These are phyloP conservation scores for Pentalonia nigronervosa DNA, from an alignment of 1,140 invertebrate genomes.

Conservation along the genomic window DNA sequence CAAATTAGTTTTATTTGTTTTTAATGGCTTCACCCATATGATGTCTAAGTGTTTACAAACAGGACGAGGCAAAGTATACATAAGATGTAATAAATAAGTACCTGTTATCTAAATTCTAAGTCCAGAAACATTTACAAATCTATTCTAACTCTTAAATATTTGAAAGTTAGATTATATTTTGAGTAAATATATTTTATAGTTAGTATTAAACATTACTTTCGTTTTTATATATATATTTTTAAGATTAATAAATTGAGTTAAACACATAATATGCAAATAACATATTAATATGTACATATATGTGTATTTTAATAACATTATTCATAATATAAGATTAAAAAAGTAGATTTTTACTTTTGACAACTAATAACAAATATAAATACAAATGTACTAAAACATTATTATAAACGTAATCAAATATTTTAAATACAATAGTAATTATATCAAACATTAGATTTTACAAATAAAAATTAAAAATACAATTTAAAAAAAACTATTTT, in stretches of 20 bases:
- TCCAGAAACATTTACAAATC: background rate
- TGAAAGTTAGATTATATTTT: background rate
- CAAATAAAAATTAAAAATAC: background rate
- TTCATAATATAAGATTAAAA: background rate
- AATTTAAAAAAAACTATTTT: background rate
- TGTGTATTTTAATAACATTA: background rate
- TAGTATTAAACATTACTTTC: background rate
- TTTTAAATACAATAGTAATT: background rate
- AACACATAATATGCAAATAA: background rate
- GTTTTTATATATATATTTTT: background rate
- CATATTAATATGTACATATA: background rate
- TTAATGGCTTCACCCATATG: background rate
- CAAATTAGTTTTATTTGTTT: background rate
- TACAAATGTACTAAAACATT: background rate
- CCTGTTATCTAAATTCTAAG: background rate
- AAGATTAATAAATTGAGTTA: background rate
- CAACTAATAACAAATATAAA: background rate
- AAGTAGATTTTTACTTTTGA: background rate
- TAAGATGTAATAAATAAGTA: background rate
- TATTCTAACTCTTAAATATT: background rate
- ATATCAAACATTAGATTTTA: background rate
- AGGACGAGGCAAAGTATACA: background rate
- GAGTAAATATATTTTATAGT: background rate
- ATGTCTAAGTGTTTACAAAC: background rate
- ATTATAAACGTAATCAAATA: background rate